Evolutionary conservation across 1,140 invertebrate species (phyloP), one percentile per base, ranked within the genome.

Genomic region (Ceratina calcarata): DNA sequence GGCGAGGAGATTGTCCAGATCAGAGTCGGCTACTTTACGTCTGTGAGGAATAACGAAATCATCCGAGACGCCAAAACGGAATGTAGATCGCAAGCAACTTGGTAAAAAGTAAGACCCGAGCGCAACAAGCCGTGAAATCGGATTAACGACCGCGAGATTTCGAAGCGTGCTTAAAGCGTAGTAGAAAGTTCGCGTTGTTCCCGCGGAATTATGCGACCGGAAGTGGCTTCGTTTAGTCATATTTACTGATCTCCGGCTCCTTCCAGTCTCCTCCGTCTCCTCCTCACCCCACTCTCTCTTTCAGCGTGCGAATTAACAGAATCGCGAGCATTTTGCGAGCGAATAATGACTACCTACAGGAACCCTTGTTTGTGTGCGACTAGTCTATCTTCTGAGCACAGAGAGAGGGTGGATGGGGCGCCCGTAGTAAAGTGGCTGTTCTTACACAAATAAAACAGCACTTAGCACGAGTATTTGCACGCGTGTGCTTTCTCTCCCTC

Each of bases 401-500:
- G 60, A 53, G 73, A 67, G 20, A 49, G 24, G 22, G 55, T 7
- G 71, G 60, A 51, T 32, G 57, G 68, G 45, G 53, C 74, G 78
- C 67, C 57, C 27, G 76, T 64, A 83, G 81, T 80, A 87, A 91
- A 91, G 90, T 90, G 90, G 90, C 87, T 91, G 90, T 91, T 91
- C 91, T 92, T 91, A 92, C 84, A 91, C 90, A 92, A 93, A 92
- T 93, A 92, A 93, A 92, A 92, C 89, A 91, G 89, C 90, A 92
- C 91, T 93, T 91, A 92, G 90, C 86, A 86, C 87, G 83, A 90
- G 91, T 91, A 92, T 90, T 92, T 90, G 90, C 37, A 45, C 37
- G 55, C 55, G 37, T 45, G 37, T 57, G 55, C 16, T 16, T n/a
- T 16, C 86, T 90, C 88, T 87, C 73, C 73, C 79, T 70, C 58